Conservation (phyloP, 1,140 invertebrate genomes). For the Drosophila tani region DNA sequence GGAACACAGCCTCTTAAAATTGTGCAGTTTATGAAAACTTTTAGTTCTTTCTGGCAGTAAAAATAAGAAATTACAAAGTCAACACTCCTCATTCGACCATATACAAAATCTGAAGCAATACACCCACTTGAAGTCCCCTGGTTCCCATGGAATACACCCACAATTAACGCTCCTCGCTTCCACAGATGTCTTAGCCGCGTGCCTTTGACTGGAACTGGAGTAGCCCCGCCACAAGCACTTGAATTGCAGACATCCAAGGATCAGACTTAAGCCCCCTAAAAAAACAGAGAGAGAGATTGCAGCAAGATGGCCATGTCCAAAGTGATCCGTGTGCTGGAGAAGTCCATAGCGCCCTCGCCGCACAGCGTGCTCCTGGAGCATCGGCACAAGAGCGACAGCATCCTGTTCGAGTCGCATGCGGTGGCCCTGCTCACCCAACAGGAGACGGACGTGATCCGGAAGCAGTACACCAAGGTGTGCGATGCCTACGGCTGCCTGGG, state of each 20-base stretch:
- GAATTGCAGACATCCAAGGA: constrained; percentile 30
- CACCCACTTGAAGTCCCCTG: background rate
- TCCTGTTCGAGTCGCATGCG: constrained; percentile 96
- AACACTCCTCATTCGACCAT: background rate
- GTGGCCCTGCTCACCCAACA: constrained; percentile 90
- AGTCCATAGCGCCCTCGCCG: constrained; percentile 92
- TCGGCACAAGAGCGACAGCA: constrained; percentile 91
- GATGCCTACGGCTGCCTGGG: constrained; percentile 98
- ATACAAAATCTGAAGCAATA: background rate
- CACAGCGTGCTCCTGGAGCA: constrained; percentile 96
- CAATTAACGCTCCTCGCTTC: constrained; percentile 31
- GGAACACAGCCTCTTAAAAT: background rate
- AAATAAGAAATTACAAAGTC: background rate
- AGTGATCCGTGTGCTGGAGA: constrained; percentile 95
- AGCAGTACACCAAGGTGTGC: constrained; percentile 93
- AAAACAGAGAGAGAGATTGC: background rate
- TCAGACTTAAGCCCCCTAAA: background rate
- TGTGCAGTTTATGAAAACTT: background rate
- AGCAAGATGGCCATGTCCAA: constrained; percentile 95
- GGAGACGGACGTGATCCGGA: constrained; percentile 95
- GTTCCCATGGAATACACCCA: constrained; percentile 9
- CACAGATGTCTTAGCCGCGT: constrained; percentile 59
- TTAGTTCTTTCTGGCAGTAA: background rate
- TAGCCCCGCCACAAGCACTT: constrained; percentile 5
- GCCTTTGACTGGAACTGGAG: constrained; percentile 30